A percentile compares a stretch with the other conserved stretches of the same genome.
Conservation (phyloP, 2,113 vertebrate species). For the Miniopterus natalensis region DNA sequence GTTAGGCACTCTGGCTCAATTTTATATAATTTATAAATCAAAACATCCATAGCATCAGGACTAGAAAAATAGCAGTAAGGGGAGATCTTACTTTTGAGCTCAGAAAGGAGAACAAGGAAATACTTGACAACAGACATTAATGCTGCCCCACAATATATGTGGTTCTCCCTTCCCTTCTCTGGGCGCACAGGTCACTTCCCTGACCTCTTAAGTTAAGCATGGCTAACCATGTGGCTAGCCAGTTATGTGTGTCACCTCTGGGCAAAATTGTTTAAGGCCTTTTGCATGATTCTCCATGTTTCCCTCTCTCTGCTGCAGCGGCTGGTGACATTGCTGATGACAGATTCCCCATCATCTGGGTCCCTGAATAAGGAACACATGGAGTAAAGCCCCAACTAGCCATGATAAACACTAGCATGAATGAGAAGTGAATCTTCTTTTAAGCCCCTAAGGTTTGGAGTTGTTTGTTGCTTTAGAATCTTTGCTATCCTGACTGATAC, state of each 20-base stretch:
- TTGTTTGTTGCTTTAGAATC: not conserved
- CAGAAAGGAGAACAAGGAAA: not conserved
- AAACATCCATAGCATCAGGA: not conserved
- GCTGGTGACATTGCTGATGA: not conserved
- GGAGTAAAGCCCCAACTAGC: not conserved
- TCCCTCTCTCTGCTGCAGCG: not conserved
- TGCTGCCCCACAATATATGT: not conserved
- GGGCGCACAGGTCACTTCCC: not conserved
- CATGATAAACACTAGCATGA: not conserved
- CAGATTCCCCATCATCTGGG: not conserved
- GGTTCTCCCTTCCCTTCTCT: not conserved
- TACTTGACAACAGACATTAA: not conserved
- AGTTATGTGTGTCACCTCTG: not conserved
- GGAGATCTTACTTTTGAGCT: not conserved
- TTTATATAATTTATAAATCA: not conserved
- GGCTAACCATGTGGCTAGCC: not conserved
- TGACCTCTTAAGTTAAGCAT: not conserved
- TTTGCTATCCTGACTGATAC: not conserved
- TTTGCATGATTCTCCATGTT: not conserved
- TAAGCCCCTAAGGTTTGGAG: not conserved
- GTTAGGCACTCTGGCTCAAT: not conserved
- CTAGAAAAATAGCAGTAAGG: not conserved
- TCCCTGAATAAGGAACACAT: not conserved
- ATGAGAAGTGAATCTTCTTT: not conserved
- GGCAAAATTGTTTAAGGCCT: not conserved